Base-by-base conservation (phyloP, 2,888 invertebrate species). In the Meteorus cinctellus region DNA sequence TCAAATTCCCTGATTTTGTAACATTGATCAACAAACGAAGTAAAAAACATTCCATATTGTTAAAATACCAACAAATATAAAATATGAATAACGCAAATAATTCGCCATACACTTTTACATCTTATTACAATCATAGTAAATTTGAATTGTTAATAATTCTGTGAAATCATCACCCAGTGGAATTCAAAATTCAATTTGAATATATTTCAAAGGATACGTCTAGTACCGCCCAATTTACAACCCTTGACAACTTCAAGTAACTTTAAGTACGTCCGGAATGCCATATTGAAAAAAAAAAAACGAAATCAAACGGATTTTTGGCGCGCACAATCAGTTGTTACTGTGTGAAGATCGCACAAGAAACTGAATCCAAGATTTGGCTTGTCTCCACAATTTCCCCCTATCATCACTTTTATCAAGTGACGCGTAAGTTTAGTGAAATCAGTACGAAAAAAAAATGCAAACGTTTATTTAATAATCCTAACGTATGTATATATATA, bases 161-260 rank as follows among this genome's bases (percentile, higher is more conserved):
- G 24, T 24, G 0, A 12, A 12, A 41, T 48, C 14, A 48, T 48
- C 16, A 48, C 48, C n/a, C 4, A 16, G 4, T 41, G 12, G 2
- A 41, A 12, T 12, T 1, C 41, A 5, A 4, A 48, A 48, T 48
- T n/a, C 1, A 19, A 55, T 51, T 34, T 74, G 12, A 62, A 45
- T 59, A 48, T 51, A 74, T 72, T 72, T 14, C 16, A 27, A 87
- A 88, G 88, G 88, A 88, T 88, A 88, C 88, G 81, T 70, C 84
- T 85, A 4, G 75, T 66, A 3, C 77, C 74, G 70, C 79, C 78
- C 14, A 71, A 60, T 8, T 76, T 77, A 10, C 76, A 75, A 19
- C 74, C 69, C 70, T 79, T 82, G 5, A 72, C 67, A 19, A 81
- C 76, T 77, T 79, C 79, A 10, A 76, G 51, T 19, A 86, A 27